Conservation (phyloP, 2,888 invertebrate genomes). For the Amphiduros pacificus region DNA sequence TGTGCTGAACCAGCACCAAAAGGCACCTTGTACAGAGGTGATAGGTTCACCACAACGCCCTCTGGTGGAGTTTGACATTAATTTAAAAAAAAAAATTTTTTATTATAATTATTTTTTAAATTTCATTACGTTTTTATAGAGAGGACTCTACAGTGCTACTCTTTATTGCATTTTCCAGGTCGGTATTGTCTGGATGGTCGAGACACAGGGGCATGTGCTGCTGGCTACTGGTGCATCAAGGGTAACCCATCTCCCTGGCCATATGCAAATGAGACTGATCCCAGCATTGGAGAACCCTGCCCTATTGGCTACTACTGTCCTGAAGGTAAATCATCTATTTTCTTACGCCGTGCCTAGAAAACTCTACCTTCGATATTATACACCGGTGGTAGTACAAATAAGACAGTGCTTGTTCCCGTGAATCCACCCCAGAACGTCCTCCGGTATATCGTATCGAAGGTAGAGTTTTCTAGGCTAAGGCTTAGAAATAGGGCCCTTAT, state of each 20-base stretch:
- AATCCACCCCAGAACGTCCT: no score
- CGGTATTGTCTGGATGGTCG: slow-evolving; percentile 51
- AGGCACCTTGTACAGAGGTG: no score
- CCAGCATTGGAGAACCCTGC: slow-evolving; percentile 41
- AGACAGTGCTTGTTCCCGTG: no score
- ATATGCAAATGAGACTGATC: slow-evolving; percentile 31
- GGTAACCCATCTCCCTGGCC: slow-evolving; percentile 44
- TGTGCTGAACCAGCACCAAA: no score
- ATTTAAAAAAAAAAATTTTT: background rate
- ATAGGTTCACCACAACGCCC: no score
- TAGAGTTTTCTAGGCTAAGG: no score
- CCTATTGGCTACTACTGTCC: slow-evolving; percentile 54
- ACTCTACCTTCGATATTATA: no score
- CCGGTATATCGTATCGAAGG: no score
- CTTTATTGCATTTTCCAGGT: slow-evolving; percentile 35
- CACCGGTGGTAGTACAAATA: no score
- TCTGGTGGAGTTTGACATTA: no score
- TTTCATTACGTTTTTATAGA: background rate
- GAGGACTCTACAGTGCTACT: background rate
- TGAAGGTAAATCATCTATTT: slow-evolving; percentile 39
- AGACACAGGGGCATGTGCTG: slow-evolving; percentile 47
- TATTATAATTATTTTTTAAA: background rate
- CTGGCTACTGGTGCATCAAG: slow-evolving; percentile 47
- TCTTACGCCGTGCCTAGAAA: no score
- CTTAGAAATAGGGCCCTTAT: no score